Evolutionary conservation across 2,888 invertebrate genomes (phyloP).

Genomic region (Flabesymbios commensalis): DNA sequence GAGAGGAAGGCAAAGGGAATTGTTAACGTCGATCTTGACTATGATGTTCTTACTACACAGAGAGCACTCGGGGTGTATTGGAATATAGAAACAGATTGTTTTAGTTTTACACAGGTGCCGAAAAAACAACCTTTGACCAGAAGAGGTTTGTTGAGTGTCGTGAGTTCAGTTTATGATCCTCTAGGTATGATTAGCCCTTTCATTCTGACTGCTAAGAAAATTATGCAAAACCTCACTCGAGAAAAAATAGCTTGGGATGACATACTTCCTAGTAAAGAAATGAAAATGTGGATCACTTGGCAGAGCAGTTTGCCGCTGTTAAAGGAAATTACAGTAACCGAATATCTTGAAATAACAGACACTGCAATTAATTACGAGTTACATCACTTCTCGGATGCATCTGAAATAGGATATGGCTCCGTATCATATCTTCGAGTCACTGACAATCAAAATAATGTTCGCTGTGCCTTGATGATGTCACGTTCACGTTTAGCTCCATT

Average conservation of each 20-base stretch:
- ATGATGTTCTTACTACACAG: not conserved
- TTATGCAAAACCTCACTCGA: not conserved
- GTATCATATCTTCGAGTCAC: too few species aligned
- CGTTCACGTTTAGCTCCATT: conserved; percentile 9
- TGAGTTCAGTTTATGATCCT: conserved; percentile 12
- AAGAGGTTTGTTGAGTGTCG: conserved; percentile 1
- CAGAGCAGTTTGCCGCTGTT: not conserved
- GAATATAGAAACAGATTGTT: conserved; percentile 3
- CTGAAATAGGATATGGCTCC: not conserved
- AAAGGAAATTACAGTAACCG: not conserved
- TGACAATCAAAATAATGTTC: not conserved
- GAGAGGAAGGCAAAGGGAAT: not conserved
- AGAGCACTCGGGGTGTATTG: conserved; percentile 13
- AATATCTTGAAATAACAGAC: too few species aligned
- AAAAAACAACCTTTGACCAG: not conserved
- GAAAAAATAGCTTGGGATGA: conserved; percentile 4
- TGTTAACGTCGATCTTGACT: not conserved
- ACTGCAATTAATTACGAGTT: not conserved
- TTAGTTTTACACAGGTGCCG: not conserved
- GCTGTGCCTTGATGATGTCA: not conserved
- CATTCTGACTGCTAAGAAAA: not conserved
- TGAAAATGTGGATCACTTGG: not conserved
- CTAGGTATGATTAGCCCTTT: conserved; percentile 1
- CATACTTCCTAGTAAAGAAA: not conserved
- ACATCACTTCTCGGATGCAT: conserved; percentile 6